These are phyloP conservation scores for Enteromius thamalakanensis DNA, from an alignment of 2,797 vertebrate genomes.

Conservation along the genomic window DNA sequence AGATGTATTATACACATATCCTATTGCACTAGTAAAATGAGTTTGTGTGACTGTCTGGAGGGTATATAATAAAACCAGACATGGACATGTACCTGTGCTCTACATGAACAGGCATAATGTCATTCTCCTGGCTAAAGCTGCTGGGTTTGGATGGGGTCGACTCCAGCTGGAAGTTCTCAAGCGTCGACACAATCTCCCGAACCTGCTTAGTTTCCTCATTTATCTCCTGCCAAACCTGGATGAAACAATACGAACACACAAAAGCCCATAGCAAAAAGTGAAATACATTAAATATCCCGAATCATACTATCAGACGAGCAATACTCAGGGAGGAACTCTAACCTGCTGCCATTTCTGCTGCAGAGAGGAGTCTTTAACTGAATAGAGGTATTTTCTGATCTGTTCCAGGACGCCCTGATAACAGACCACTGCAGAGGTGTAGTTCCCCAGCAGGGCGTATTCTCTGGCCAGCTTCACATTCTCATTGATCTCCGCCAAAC, in stretches of 20 bases:
- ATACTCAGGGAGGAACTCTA: not conserved
- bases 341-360: constrained; percentile 98
- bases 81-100: constrained; percentile 83
- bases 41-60: not conserved
- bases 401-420: constrained; percentile 95
- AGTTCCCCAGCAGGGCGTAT: constrained; percentile 95
- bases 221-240: constrained; percentile 94
- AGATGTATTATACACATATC: not conserved
- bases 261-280: not conserved
- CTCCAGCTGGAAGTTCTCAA: constrained; percentile 92
- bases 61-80: too few relatives aligned
- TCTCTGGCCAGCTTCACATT: constrained; percentile 96
- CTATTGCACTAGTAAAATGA: not conserved
- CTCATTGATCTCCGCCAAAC: constrained; percentile 93
- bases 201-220: constrained; percentile 92
- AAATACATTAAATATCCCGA: not conserved
- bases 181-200: constrained; percentile 91
- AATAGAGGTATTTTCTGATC: constrained; percentile 89
- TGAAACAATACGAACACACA: constrained; percentile 20
- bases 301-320: not conserved
- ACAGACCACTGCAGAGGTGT: constrained; percentile 92
- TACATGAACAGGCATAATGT: constrained; percentile 87
- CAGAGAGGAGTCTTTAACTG: constrained; percentile 82
- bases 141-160: constrained; percentile 83
- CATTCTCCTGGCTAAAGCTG: constrained; percentile 80